phyloP scores from a whole-genome alignment of 1,140 invertebrate genomes.

The Aporrectodea caliginosa region DNA sequence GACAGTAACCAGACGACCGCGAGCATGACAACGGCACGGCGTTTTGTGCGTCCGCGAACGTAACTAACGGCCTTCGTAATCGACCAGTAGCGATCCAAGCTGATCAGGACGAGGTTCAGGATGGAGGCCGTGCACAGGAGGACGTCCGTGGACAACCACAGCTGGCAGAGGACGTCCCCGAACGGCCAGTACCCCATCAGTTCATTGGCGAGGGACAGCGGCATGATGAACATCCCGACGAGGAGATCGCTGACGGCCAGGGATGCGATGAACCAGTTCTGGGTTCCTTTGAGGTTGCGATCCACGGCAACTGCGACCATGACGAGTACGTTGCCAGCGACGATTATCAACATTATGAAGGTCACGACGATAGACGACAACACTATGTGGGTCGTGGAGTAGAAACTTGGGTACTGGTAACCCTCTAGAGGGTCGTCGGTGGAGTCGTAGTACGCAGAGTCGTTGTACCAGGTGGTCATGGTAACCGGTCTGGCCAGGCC shows the following conservation, averaged over 20 bases:
- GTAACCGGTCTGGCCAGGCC: too few relatives aligned
- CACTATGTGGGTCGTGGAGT: not conserved
- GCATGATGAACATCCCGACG: conserved; percentile 91
- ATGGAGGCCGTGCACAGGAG: conserved; percentile 93
- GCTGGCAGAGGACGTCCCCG: conserved; percentile 63
- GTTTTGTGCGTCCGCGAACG: conserved; percentile 84
- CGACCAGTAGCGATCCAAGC: conserved; percentile 93
- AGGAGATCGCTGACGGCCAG: conserved; percentile 93
- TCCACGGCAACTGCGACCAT: conserved; percentile 86
- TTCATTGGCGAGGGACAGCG: conserved; percentile 91
- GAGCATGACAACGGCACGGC: conserved; percentile 86
- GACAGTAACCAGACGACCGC: conserved; percentile 89
- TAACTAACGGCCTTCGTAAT: conserved; percentile 94
- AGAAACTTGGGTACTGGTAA: too few relatives aligned
- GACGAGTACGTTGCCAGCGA: conserved; percentile 96
- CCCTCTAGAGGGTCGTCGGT: too few relatives aligned
- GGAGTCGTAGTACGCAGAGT: too few relatives aligned
- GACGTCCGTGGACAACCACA: conserved; percentile 79
- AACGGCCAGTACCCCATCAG: conserved; percentile 94
- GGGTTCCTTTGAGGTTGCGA: conserved; percentile 79
- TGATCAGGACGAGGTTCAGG: conserved; percentile 94
- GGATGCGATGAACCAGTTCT: conserved; percentile 97
- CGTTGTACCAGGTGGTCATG: too few relatives aligned
- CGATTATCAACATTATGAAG: conserved; percentile 89
- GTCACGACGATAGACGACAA: conserved; percentile 65